Evolutionary conservation across 2,888 invertebrate genomes (phyloP), one percentile per base, ranked within the genome.

Genomic region (Melinopterus prodromus): DNA sequence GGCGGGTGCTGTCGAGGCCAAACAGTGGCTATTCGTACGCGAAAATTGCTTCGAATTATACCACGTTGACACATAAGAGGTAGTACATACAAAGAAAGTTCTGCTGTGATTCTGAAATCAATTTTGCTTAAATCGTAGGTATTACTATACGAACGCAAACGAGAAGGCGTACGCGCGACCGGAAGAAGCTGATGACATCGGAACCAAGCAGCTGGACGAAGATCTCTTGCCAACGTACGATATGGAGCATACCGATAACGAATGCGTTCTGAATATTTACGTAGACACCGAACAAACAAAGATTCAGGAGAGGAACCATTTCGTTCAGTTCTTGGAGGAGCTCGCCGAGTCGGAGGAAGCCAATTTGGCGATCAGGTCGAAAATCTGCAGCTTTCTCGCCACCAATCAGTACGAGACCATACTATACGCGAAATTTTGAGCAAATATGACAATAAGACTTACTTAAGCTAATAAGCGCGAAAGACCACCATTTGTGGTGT

Each of bases 211-310:
- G 9, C 38, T 38, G 38, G 12, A 53, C 53, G 53, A 53, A 53
- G 53, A 53, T 9, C 9, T 3, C 1, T 53, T 7, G 53, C 53
- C 53, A 12, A 9, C 53, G 5, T 53, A 53, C 53, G 53, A 53
- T 6, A 12, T 53, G 7, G 53, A 53, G 7, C 12, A 53, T 12
- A 53, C 53, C n/a, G 71, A 74, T 6, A 35, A 74, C 12, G 74
- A 74, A 0, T 80, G 74, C 37, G 77, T 80, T 3, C 70, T 80
- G 26, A 80, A 80, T 15, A 77, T 80, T 16, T 80, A 77, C 70
- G 37, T 80, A 16, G 77, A 80, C n/a, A 80, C 79, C 6, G 77
- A 80, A 37, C 79, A 77, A 70, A 72, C 69, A 3, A 77, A 74
- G 37, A 77, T 26, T 6, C 15, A 70, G 15, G 37, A 69, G 6